Conservation (phyloP, 2,113 vertebrate genomes). For the Okapia johnstoni region DNA sequence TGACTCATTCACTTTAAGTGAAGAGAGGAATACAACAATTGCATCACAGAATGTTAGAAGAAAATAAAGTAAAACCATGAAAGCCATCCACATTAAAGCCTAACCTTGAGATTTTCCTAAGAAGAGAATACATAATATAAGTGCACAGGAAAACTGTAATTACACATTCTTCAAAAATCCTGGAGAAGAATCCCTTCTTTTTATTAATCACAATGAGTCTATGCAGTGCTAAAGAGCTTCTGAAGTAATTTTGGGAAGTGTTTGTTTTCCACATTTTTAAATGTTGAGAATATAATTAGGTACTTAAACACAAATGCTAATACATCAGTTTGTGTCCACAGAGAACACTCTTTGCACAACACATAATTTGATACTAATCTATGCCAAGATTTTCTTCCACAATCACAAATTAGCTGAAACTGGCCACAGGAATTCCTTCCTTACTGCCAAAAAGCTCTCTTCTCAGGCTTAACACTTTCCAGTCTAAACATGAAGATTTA, state of each 20-base stretch:
- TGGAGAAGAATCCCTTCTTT: not conserved
- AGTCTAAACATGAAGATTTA: not conserved
- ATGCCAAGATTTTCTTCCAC: constrained; percentile 57
- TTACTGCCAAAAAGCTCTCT: constrained; percentile 21
- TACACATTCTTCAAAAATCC: not conserved
- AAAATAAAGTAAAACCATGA: constrained; percentile 1
- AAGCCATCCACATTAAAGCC: not conserved
- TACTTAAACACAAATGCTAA: constrained; percentile 64
- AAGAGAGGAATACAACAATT: not conserved
- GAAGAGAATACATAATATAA: not conserved
- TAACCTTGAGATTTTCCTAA: not conserved
- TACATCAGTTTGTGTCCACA: constrained; percentile 54
- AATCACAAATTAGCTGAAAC: constrained; percentile 50
- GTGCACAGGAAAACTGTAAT: not conserved
- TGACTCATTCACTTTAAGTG: constrained; percentile 39
- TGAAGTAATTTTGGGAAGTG: constrained; percentile 53
- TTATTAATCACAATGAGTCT: constrained; percentile 46
- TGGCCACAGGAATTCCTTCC: constrained; percentile 31
- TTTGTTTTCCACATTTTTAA: constrained; percentile 63
- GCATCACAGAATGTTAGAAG: not conserved
- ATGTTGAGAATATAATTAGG: constrained; percentile 65
- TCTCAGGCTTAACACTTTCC: constrained; percentile 17
- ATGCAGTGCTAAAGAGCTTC: constrained; percentile 29
- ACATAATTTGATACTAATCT: constrained; percentile 28
- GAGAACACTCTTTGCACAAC: constrained; percentile 41